Evolutionary conservation across 1,140 invertebrate species (phyloP), one percentile per base, ranked within the genome.

Genomic region (Cylas formicarius): DNA sequence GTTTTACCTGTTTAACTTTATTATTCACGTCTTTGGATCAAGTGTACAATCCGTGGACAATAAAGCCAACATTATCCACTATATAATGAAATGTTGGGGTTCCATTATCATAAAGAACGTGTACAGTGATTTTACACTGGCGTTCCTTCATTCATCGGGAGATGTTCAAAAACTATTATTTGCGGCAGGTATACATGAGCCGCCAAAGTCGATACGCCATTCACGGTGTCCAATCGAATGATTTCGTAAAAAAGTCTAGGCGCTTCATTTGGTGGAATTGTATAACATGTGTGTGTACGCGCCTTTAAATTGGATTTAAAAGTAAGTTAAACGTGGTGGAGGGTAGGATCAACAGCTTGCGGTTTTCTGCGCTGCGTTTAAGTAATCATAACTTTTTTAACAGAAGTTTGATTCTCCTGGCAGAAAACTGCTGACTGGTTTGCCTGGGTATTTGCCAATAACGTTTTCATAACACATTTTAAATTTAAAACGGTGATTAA

Each of bases 31-130:
- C 57, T 59, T 59, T 55, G 50, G 53, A 57, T 59, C 57, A 57
- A 59, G 57, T 59, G 57, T 55, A 59, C 55, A 59, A 59, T 58
- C 57, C 57, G 52, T 44, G 55, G 55, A 59, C 55, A 59, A 59
- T 59, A 36, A 47, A 41, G 42, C 50, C 9, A 57, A 57, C 57
- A 55, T 59, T 59, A 59, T 59, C 57, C 55, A 45, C 27, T 55
- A 53, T 52, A 59, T 59, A 59, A 59, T 57, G 53, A 59, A 59
- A 59, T 57, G 57, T 55, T 57, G 52, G 55, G 57, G 57, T 57
- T 45, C 57, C 48, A 57, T 57, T 57, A 59, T 59, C 48, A 50
- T 51, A 59, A 57, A 55, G 57, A 55, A 59, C 52, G 57, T 59
- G 55, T 59, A 55, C 55, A 57, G 34, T 48, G 55, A 59, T 57